Evolutionary conservation across 2,888 invertebrate genomes (phyloP), one percentile per base, ranked within the genome.

Genomic region (Flexamia atlantica): DNA sequence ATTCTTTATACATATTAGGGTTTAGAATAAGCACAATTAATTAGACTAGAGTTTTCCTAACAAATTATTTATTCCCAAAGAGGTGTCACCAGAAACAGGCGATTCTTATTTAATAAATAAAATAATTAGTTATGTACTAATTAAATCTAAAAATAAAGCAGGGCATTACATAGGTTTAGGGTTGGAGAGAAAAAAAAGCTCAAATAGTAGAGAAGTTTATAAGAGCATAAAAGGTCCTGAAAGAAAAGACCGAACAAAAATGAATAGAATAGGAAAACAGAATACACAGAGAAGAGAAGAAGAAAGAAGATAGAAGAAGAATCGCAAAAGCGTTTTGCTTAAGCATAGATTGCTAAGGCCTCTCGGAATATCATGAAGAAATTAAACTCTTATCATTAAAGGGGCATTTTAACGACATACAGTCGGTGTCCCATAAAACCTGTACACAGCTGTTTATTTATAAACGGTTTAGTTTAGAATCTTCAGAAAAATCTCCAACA

Each of bases 251-350:
- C n/a, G n/a, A 36, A 36, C 9, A 46, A 46, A 17, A 46, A 46
- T 46, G 2, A 10, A 9, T 46, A 46, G 46, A 17, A 9, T 57
- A 57, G 57, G 5, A 57, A 20, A 12, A 57, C 1, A 64, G 64
- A 64, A 64, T 4, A 28, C 3, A 64, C 4, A 14, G 28, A 30
- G 64, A 28, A 28, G 1, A 32, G 80, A 53, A 53, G 28, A 28
- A 80, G 80, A 23, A 57, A 80, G 32, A 17, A 40, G 46, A 74
- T 25, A 17, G n/a, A 74, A 46, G 46, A 74, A 46, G 70, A 74
- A 46, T n/a, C 4, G 40, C 40, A 5, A 17, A 14, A 74, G 74
- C 74, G 12, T 17, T 20, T 36, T 80, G 53, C 57, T 50, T 7
- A 60, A 80, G 60, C 80, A 30, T 17, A 79, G 32, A 50, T 30